Percentiles rank a stretch among this genome's conserved stretches.
Evolutionary conservation across 2,888 invertebrate genomes (phyloP).

Genomic region (Branchellion lobata): DNA sequence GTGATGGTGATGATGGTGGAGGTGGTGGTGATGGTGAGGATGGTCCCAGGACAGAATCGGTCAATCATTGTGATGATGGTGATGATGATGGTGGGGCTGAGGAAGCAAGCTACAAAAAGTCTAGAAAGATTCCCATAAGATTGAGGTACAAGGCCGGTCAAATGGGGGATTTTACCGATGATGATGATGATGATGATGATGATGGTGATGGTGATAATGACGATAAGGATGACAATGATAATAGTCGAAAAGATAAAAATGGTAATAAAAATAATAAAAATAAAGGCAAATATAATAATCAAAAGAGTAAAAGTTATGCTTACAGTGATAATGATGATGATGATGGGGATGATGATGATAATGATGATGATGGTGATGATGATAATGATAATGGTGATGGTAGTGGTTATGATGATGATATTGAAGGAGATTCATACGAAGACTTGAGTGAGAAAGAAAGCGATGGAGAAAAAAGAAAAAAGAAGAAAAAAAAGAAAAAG

Average conservation of each 20-base stretch:
- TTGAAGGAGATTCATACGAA: conserved; percentile 16
- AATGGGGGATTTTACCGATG: background rate
- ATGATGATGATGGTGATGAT: conserved; percentile 31
- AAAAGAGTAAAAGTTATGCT: background rate
- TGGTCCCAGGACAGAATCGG: too few relatives aligned
- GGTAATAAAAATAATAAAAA: too few relatives aligned
- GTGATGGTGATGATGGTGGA: background rate
- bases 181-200: background rate
- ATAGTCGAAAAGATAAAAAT: too few relatives aligned
- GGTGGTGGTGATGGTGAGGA: background rate
- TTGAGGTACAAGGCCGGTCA: background rate
- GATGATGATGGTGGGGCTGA: background rate
- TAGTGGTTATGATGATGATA: conserved; percentile 22
- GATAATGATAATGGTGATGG: conserved; percentile 15
- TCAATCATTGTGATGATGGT: too few relatives aligned
- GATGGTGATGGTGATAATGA: background rate
- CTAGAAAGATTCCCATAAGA: background rate
- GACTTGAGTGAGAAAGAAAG: too few relatives aligned
- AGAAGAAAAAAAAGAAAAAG: conserved; percentile 25
- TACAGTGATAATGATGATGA: background rate
- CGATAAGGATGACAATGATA: too few relatives aligned
- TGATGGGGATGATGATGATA: background rate
- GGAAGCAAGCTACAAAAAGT: background rate
- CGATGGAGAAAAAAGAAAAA: background rate
- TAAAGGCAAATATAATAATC: background rate